Evolutionary conservation across 2,113 vertebrate genomes (phyloP).

Genomic region (Triplophysa tibetana): DNA sequence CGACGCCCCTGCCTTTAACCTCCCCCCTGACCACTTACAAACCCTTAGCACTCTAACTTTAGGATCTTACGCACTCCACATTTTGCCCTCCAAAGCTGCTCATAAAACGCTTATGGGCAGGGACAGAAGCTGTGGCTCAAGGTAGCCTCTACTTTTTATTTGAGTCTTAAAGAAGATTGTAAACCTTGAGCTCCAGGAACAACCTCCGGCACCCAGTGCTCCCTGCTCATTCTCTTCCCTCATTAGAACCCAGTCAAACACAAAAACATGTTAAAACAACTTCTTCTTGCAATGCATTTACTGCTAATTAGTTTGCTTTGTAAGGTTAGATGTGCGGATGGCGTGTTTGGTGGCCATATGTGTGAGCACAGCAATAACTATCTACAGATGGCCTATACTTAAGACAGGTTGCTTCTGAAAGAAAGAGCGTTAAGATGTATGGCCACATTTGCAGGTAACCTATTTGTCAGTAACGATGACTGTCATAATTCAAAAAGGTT

Average conservation of each 20-base stretch:
- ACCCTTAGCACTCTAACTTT: slow-evolving; percentile 49
- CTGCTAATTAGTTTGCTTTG: slow-evolving; percentile 91
- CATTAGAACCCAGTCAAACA: slow-evolving; percentile 81
- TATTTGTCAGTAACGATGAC: slow-evolving; percentile 91
- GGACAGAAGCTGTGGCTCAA: slow-evolving; percentile 66
- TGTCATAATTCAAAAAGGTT: slow-evolving; percentile 80
- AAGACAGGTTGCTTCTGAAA: slow-evolving; percentile 94
- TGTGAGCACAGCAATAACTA: slow-evolving; percentile 90
- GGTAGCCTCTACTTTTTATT: slow-evolving; percentile 71
- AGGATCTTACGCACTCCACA: slow-evolving; percentile 50
- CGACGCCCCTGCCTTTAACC: no score
- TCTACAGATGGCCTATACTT: slow-evolving; percentile 94
- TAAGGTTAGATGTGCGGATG: slow-evolving; percentile 90
- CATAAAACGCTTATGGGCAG: slow-evolving; percentile 67
- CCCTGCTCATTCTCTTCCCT: slow-evolving; percentile 57
- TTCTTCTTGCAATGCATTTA: slow-evolving; percentile 86
- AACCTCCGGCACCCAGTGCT: slow-evolving; percentile 52
- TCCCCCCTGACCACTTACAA: slow-evolving; percentile 30
- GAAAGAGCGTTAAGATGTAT: slow-evolving; percentile 86
- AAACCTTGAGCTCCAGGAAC: slow-evolving; percentile 69
- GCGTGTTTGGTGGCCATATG: slow-evolving; percentile 94
- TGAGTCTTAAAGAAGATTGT: slow-evolving; percentile 71
- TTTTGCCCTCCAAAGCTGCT: slow-evolving; percentile 61
- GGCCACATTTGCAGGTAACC: slow-evolving; percentile 88
- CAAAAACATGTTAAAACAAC: slow-evolving; percentile 81